Evolutionary conservation across 2,797 vertebrate genomes (phyloP).

Genomic region (Amniataba percoides): DNA sequence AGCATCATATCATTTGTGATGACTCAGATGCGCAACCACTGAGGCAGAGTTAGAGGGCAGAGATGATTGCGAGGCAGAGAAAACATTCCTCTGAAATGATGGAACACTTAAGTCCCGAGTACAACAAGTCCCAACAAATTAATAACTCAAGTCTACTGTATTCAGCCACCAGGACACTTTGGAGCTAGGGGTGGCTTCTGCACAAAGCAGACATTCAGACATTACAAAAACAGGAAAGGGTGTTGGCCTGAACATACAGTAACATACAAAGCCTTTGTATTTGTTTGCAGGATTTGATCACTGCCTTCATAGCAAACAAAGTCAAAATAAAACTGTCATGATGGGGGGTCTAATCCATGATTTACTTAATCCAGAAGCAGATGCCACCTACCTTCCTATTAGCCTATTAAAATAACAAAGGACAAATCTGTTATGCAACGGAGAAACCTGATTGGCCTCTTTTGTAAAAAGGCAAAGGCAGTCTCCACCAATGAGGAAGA

Average conservation of each 20-base stretch:
- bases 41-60: slow-evolving; percentile 72
- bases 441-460: slow-evolving; percentile 68
- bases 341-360: slow-evolving; percentile 48
- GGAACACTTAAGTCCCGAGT: slow-evolving; percentile 38
- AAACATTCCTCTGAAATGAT: slow-evolving; percentile 56
- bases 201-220: slow-evolving; percentile 36
- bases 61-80: slow-evolving; percentile 57
- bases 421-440: slow-evolving; percentile 71
- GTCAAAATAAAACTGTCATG: slow-evolving; percentile 36
- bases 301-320: slow-evolving; percentile 27
- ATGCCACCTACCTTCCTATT: slow-evolving; percentile 66
- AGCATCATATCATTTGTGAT: slow-evolving; percentile 67
- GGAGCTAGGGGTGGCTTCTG: slow-evolving; percentile 27
- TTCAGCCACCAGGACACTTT: slow-evolving; percentile 13
- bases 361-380: slow-evolving; percentile 70
- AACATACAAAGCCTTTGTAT: slow-evolving; percentile 9
- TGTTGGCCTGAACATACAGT: slow-evolving; percentile 5
- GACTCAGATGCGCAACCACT: slow-evolving; percentile 75
- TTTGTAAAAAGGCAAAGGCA: slow-evolving; percentile 72
- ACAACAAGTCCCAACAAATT: slow-evolving; percentile 56
- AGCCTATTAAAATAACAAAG: slow-evolving; percentile 77
- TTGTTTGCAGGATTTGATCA: slow-evolving; percentile 25
- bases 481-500: slow-evolving; percentile 75
- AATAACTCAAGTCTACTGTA: slow-evolving; percentile 29
- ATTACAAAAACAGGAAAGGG: slow-evolving; percentile 20